Conservation (phyloP, 2,888 invertebrate genomes). For the Tetragonisca angustula region DNA sequence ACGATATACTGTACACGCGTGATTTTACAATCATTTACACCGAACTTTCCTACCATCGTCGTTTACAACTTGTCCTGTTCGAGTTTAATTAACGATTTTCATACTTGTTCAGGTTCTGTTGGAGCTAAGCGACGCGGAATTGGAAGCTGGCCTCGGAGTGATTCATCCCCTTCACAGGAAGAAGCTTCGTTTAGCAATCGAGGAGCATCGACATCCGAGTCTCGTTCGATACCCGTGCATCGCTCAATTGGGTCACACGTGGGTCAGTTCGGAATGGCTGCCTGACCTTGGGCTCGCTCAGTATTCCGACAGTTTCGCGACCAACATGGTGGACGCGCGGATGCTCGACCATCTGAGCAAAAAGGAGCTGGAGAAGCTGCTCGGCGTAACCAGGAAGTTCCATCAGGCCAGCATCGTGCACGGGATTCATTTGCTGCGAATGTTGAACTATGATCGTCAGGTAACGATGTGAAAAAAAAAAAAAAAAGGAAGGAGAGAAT, state of each 20-base stretch:
- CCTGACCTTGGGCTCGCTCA: slow-evolving; percentile 95
- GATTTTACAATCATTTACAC: no score
- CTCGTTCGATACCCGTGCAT: slow-evolving; percentile 94
- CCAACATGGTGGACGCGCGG: slow-evolving; percentile 95
- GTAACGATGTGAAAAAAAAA: slow-evolving; percentile 84
- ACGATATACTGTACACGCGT: no score
- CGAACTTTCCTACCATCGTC: no score
- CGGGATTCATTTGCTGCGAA: slow-evolving; percentile 95
- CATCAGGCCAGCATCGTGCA: slow-evolving; percentile 97
- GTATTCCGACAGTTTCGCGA: slow-evolving; percentile 94
- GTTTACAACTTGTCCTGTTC: not conserved
- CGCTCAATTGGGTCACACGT: slow-evolving; percentile 94
- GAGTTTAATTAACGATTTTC: not conserved
- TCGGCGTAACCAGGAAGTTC: slow-evolving; percentile 96
- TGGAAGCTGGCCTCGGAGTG: slow-evolving; percentile 96
- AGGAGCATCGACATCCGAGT: slow-evolving; percentile 95
- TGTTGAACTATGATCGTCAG: slow-evolving; percentile 96
- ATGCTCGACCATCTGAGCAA: slow-evolving; percentile 97
- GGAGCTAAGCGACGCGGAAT: slow-evolving; percentile 95
- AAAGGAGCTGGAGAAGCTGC: slow-evolving; percentile 96
- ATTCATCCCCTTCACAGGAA: slow-evolving; percentile 96
- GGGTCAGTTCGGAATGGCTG: slow-evolving; percentile 97
- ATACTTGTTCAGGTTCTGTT: slow-evolving; percentile 89
- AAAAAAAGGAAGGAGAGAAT: no score
- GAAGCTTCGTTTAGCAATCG: slow-evolving; percentile 96